phyloP scores from a whole-genome alignment of 2,797 vertebrate species.

The Channa striata region DNA sequence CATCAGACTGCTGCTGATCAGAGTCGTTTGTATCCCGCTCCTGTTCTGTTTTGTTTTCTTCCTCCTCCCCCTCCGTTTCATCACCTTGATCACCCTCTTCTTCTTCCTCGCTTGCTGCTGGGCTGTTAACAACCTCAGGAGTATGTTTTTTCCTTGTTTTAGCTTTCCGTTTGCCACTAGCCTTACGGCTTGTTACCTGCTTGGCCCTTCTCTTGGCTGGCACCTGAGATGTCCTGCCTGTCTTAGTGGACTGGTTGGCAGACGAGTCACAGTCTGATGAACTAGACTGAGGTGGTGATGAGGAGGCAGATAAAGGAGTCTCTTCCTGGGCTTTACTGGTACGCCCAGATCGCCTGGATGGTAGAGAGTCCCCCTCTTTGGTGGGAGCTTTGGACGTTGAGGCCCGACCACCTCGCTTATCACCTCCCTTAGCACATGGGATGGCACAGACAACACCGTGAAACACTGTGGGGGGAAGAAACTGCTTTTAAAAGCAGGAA shows the following conservation, averaged over 20 bases:
- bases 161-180: conserved; percentile 88
- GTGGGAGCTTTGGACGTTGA: conserved; percentile 89
- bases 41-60: conserved; percentile 48
- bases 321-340: conserved; percentile 86
- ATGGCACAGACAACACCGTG: conserved; percentile 88
- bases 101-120: conserved; percentile 67
- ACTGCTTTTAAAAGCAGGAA: too few relatives aligned
- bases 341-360: conserved; percentile 88
- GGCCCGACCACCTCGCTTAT: conserved; percentile 89
- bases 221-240: conserved; percentile 78
- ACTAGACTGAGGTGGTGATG: conserved; percentile 81
- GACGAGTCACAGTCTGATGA: conserved; percentile 86
- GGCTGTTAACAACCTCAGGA: conserved; percentile 58
- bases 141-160: conserved; percentile 67
- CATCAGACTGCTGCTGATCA: conserved; percentile 46
- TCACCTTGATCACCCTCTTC: conserved; percentile 47
- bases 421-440: conserved; percentile 92
- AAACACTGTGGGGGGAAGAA: conserved; percentile 79
- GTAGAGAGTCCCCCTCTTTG: conserved; percentile 84
- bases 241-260: conserved; percentile 76
- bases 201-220: conserved; percentile 88
- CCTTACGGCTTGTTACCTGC: conserved; percentile 85
- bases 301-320: conserved; percentile 76
- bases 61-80: conserved; percentile 27
- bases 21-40: conserved; percentile 42